Base-by-base conservation (phyloP, 2,888 invertebrate genomes). In the Papilio gigon region DNA sequence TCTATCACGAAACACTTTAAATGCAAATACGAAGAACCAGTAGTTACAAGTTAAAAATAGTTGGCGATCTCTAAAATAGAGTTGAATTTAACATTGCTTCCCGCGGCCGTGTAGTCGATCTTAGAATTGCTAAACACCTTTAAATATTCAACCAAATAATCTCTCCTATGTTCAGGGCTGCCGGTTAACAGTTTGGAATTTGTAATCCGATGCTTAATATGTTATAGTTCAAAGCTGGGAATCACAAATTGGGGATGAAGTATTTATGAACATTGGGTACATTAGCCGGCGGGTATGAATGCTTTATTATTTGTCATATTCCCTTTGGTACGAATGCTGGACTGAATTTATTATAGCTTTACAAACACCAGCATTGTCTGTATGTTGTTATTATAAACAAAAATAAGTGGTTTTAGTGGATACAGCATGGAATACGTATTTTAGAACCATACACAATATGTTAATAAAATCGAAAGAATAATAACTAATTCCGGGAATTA, bases 101-200 rank as follows among this genome's bases (percentile, higher is more conserved):
- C 35, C 47, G 60, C 40, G 40, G 20, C 27, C 37, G 30, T 37
- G 64, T 25, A 47, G 59, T 35, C 60, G 35, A 64, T 68, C 68
- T 68, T 64, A 59, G 63, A 68, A 64, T 59, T 68, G 63, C 63
- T 67, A 63, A 68, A 63, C 25, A 47, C 63, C 35, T 44, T 58
- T 59, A 59, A 64, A 64, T 64, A 68, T 68, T 68, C 68, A 56
- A 47, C 22, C 20, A 53, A 60, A 67, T 53, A 60, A 67, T 67
- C 61, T 61, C 67, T 30, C 6, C 17, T 40, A 22, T 27, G 53
- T 40, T 30, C 30, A 67, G 67, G 67, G 67, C 40, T 67, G 67
- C 27, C 12, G 33, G 59, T 60, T 60, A 37, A 50, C 50, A 50
- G 63, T 35, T 50, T n/a, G 50, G 63, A 50, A 50, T 63, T 62